Evolutionary conservation across 2,797 vertebrate genomes (phyloP), one percentile per base, ranked within the genome.

Genomic region (Chrysocyon brachyurus): DNA sequence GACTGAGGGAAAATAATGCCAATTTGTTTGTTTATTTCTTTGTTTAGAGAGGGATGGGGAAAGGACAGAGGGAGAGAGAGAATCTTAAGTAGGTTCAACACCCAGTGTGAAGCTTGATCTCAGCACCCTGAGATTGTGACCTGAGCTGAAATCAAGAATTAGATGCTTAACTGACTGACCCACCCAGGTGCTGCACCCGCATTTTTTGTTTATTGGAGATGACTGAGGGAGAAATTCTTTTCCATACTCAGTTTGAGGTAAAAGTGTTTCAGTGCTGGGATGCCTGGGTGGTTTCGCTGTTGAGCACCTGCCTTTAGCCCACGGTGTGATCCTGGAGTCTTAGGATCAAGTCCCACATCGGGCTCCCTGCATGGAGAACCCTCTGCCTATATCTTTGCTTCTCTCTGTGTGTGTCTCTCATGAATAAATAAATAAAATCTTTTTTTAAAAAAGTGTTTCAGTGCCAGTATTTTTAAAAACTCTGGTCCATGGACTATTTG

Each of bases 171-270:
- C 66, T 21, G n/a, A 21, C 17, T 68, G n/a, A 68, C n/a, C 66
- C 31, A 68, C 64, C 15, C 64, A 68, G 66, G 66, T 5, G 17
- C n/a, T 17, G 16, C 17, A 9, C 52, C n/a, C 66, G 31, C n/a
- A 33, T 19, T 61, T 66, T 95, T 87, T 24, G 68, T 63, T 90
- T 70, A 10, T 46, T 46, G 70, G 40, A 9, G 28, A 93, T 88
- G 4, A 61, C n/a, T 95, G 54, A 72, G n/a, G 22, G 9, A 73
- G 56, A 96, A 70, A 68, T 93, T 77, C 40, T 61, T 94, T 95
- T 94, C n/a, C 3, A 31, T 64, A 57, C 15, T 92, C 46, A 64
- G 15, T 81, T 81, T 88, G 31, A 52, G 82, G 7, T 84, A 91
- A 46, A 97, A 85, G 75, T 40, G 8, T 56, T 90, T 92, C 26